Percentiles rank a stretch among this genome's conserved stretches.
phyloP scores from a whole-genome alignment of 2,113 vertebrate species.

The Oncorhynchus clarkii region DNA sequence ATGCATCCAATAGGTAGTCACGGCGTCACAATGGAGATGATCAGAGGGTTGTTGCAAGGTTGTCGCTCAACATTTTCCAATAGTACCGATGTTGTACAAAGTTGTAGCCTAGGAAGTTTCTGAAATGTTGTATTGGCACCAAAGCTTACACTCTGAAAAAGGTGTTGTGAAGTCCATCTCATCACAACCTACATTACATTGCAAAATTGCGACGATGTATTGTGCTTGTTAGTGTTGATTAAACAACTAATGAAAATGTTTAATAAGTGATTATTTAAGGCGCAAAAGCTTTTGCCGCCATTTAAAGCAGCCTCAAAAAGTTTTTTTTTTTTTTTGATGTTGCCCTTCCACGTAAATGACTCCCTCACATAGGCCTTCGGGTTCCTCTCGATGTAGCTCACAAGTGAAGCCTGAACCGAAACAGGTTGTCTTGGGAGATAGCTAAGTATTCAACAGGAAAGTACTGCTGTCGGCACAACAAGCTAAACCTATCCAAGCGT shows the following conservation, averaged over 20 bases:
- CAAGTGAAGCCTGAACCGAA: background rate
- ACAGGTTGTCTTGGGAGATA: background rate
- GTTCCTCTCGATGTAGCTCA: conserved; percentile 3
- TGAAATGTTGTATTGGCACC: too few relatives aligned
- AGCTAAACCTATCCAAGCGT: background rate
- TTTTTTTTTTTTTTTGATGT: conserved; percentile 45
- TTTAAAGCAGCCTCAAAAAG: conserved; percentile 31
- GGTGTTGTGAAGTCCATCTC: background rate
- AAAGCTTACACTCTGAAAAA: too few relatives aligned
- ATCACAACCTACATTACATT: background rate
- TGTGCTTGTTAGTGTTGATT: conserved; percentile 38
- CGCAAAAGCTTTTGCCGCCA: conserved; percentile 48
- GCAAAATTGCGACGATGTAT: conserved; percentile 31
- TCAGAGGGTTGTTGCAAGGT: too few relatives aligned
- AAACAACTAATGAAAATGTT: conserved; percentile 60
- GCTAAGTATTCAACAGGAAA: background rate
- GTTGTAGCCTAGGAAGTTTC: too few relatives aligned
- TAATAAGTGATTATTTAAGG: conserved; percentile 64
- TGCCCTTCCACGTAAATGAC: conserved; percentile 51
- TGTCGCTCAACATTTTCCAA: too few relatives aligned
- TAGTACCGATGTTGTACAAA: too few relatives aligned
- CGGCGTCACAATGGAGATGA: too few relatives aligned
- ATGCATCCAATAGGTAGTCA: too few relatives aligned
- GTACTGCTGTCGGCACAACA: background rate
- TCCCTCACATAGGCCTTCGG: conserved; percentile 2